Conservation (phyloP, 2,113 vertebrate species). For the Eulacestoma nigropectus region DNA sequence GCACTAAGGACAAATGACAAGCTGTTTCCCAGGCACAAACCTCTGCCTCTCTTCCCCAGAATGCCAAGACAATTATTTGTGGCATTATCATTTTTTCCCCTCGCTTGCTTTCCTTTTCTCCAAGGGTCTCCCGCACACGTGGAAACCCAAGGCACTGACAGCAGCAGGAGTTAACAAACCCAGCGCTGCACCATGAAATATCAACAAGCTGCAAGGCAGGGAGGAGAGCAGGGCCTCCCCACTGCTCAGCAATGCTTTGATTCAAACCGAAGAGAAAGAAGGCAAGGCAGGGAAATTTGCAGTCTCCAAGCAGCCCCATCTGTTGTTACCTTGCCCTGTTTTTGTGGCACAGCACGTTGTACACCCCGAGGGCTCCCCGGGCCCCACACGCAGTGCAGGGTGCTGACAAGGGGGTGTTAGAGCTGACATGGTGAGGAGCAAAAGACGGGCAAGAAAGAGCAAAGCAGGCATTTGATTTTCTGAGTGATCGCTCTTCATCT, state of each 20-base stretch:
- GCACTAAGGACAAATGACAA: slow-evolving; percentile 28
- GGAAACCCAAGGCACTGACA: background rate
- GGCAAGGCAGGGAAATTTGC: background rate
- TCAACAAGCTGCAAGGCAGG: background rate
- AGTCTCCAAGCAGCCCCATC: background rate
- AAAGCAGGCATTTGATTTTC: background rate
- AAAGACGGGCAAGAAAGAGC: background rate
- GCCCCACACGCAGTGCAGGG: rapidly evolving
- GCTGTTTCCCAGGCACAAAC: slow-evolving; percentile 33
- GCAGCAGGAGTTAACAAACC: slow-evolving; percentile 36
- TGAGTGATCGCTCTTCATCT: background rate
- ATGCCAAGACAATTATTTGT: slow-evolving; percentile 2
- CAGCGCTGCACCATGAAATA: slow-evolving; percentile 27
- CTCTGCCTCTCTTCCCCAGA: slow-evolving; percentile 15
- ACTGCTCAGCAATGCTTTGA: background rate
- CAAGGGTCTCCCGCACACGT: slow-evolving; percentile 8
- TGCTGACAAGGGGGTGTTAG: background rate
- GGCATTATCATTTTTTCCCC: background rate
- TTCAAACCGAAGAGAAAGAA: background rate
- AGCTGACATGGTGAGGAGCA: background rate
- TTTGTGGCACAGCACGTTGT: background rate
- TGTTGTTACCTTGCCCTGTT: background rate
- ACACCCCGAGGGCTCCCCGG: background rate
- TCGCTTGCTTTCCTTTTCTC: background rate
- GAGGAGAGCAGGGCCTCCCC: slow-evolving; percentile 6